Conservation (phyloP, 2,888 invertebrate genomes). For the Leistus spinibarbis region DNA sequence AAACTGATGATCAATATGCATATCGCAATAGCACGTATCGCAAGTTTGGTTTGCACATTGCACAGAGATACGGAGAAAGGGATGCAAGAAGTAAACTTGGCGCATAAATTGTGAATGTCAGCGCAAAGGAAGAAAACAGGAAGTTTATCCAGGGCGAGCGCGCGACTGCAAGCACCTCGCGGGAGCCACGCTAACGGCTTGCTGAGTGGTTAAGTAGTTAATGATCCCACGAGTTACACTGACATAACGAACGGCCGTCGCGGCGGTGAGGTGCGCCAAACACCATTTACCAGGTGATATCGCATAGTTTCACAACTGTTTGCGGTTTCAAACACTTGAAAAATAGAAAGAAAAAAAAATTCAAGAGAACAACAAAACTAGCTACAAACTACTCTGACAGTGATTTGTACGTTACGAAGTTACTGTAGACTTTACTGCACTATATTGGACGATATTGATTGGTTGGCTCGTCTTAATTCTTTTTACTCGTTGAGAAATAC, state of each 20-base stretch:
- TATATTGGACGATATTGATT: not conserved
- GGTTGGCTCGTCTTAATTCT: not conserved
- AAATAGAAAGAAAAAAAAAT: not conserved
- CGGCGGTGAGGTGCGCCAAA: not conserved
- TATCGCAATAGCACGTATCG: not conserved
- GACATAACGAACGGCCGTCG: not conserved
- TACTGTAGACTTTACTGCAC: not conserved
- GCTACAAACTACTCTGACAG: not conserved
- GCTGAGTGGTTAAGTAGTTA: conserved; percentile 40
- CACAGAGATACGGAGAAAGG: conserved; percentile 1
- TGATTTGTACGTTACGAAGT: not conserved
- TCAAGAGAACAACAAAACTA: not conserved
- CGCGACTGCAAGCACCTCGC: conserved; percentile 14
- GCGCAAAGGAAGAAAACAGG: conserved; percentile 37
- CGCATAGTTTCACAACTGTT: conserved; percentile 26
- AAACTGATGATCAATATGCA: not conserved
- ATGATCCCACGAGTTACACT: conserved; percentile 23
- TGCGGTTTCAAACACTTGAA: conserved; percentile 3
- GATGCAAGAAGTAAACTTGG: conserved; percentile 13
- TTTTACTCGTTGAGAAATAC: not conserved
- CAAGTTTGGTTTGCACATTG: not conserved
- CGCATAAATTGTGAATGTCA: conserved; percentile 25
- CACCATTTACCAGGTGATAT: not conserved
- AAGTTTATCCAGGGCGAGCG: conserved; percentile 30
- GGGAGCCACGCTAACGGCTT: conserved; percentile 31